Evolutionary conservation across 2,888 invertebrate species (phyloP).

Genomic region (Andrena dorsata): DNA sequence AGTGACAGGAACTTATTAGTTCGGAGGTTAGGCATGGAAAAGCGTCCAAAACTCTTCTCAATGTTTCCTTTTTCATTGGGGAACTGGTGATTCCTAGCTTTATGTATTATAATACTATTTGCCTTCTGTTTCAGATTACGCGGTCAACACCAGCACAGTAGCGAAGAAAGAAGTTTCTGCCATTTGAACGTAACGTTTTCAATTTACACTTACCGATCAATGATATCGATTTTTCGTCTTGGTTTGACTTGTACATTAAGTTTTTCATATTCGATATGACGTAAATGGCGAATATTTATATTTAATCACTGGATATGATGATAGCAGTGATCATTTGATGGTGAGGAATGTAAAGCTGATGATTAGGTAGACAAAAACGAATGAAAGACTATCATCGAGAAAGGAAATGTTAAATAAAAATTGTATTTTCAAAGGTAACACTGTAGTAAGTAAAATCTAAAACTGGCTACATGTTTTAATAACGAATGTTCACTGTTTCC

Average conservation of each 20-base stretch:
- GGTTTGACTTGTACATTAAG: background rate
- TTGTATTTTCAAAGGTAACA: too few relatives aligned
- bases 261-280: background rate
- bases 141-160: constrained; percentile 45
- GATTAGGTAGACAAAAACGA: too few relatives aligned
- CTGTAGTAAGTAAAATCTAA: too few relatives aligned
- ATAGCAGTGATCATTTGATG: background rate
- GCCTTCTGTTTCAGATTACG: constrained; percentile 46
- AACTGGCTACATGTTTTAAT: too few relatives aligned
- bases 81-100: background rate
- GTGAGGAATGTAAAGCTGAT: background rate
- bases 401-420: too few relatives aligned
- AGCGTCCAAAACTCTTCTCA: background rate
- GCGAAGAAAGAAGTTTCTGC: constrained; percentile 38
- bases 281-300: background rate
- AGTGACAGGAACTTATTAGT: background rate
- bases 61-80: background rate
- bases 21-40: background rate
- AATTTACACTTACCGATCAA: constrained; percentile 18
- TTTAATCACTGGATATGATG: background rate
- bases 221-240: constrained; percentile 27
- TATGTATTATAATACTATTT: constrained; percentile 62
- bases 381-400: too few relatives aligned
- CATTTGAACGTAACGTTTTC: constrained; percentile 37
- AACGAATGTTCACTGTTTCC: too few relatives aligned